Base-by-base conservation (phyloP, 1,140 invertebrate species). In the Drosophila mayri region DNA sequence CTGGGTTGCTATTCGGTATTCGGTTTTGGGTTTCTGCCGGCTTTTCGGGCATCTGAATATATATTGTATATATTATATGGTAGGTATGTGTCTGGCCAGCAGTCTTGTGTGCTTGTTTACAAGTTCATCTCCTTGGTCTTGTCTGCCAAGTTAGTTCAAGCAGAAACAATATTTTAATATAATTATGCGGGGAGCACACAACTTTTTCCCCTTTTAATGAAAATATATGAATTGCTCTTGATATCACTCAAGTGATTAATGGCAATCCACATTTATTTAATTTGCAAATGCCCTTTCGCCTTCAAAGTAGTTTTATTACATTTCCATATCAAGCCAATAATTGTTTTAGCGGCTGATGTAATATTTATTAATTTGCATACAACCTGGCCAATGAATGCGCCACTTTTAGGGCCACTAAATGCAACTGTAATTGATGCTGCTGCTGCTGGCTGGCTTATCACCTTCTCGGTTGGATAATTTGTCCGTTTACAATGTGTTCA, bases 401-500 rank as follows among this genome's bases (percentile, higher is more conserved):
- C 50, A 50, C 14, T 37, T 67, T 55, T 44, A 59, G 52, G 43
- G 50, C 64, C 64, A 76, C 54, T 76, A 76, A 84, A 63, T 80
- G 58, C 44, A 65, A 37, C 41, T 73, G 38, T 50, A 73, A 73
- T 73, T 49, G 28, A 22, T 49, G 25, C 37, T 43, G 11, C 44
- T 12, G 41, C 66, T 68, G 64, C 52, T 57, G 25, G 50, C 35
- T 41, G 25, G 63, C 44, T 73, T 79, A 59, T 50, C 79, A 52
- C 74, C 68, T 57, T 43, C 43, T 46, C 47, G 59, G 44, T 57
- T 58, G 54, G 47, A 38, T 46, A 65, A 70, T 75, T 79, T 68
- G 47, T 62, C 59, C 59, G 66, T 70, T 75, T 82, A 52, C 75
- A 84, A 84, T 80, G 81, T 71, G 50, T 41, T 73, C 75, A 75